These are phyloP conservation scores for Nesometra sesokonis DNA, from an alignment of 35 echinoderm and acorn worm species.

Conservation along the genomic window DNA sequence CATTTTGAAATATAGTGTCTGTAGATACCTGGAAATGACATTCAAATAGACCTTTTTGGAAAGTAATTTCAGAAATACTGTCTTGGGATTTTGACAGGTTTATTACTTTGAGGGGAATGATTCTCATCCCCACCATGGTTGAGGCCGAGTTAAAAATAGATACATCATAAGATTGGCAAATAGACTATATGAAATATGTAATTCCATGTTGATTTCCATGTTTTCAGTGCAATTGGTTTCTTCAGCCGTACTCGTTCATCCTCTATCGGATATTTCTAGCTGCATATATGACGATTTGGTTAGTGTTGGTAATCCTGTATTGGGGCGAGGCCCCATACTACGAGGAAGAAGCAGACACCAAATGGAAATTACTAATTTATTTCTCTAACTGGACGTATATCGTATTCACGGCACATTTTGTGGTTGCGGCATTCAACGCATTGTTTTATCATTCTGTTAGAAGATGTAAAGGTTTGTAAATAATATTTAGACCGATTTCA, in stretches of 20 bases:
- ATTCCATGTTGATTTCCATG: no score
- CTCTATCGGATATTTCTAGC: conserved; percentile 39
- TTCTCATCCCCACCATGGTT: no score
- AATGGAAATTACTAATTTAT: neutral
- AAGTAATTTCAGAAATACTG: no score
- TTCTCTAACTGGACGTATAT: neutral
- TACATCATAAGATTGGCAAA: no score
- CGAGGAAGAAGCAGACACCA: neutral
- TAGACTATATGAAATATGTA: no score
- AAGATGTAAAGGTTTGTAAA: neutral
- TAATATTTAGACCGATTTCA: no score
- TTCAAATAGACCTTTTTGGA: no score
- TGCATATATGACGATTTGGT: conserved; percentile 29
- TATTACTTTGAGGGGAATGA: no score
- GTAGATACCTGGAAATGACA: no score
- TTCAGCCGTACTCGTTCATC: conserved; percentile 41
- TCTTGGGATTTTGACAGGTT: no score
- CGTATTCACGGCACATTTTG: neutral
- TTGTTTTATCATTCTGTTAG: neutral
- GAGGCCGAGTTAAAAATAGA: no score
- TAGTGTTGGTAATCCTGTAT: conserved; percentile 15
- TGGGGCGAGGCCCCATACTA: conserved; percentile 61
- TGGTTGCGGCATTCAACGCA: neutral
- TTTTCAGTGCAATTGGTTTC: conserved; percentile 58
- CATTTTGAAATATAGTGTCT: no score